Conservation (phyloP, 1,140 invertebrate species). For the Hyphantria cunea region DNA sequence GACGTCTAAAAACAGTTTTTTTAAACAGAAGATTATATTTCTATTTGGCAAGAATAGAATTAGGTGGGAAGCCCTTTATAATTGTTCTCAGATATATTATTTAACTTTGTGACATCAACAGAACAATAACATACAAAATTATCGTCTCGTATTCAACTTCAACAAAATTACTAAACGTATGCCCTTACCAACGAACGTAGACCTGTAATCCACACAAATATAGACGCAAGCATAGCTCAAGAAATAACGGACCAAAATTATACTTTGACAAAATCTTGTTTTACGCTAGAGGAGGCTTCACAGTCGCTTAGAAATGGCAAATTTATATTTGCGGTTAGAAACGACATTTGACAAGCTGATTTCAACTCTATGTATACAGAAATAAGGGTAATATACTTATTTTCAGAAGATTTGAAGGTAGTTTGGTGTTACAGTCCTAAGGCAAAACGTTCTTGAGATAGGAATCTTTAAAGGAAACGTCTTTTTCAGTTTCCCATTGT, state of each 20-base stretch:
- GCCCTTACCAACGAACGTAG: neutral
- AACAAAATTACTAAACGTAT: conserved; percentile 17
- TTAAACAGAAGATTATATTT: too few species aligned
- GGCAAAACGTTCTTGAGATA: conserved; percentile 70
- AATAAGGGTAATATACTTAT: conserved; percentile 8
- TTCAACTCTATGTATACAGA: conserved; percentile 1
- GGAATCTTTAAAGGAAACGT: conserved; percentile 75
- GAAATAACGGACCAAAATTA: conserved; percentile 50
- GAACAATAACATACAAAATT: conserved; percentile 22
- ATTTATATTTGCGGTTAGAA: conserved; percentile 14
- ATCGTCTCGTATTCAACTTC: conserved; percentile 10
- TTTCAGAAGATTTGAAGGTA: conserved; percentile 11
- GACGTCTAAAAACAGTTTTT: too few species aligned
- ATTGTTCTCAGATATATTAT: too few species aligned
- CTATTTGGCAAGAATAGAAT: too few species aligned
- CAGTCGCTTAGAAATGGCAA: conserved; percentile 61
- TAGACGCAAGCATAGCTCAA: conserved; percentile 30
- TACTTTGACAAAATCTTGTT: conserved; percentile 75
- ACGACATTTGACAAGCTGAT: neutral
- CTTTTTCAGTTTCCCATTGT: conserved; percentile 76
- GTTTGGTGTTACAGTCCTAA: conserved; percentile 50
- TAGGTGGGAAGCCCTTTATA: too few species aligned
- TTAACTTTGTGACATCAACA: neutral
- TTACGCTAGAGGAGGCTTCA: conserved; percentile 68
- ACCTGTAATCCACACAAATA: neutral